Evolutionary conservation across 1,140 invertebrate species (phyloP).

Genomic region (Drosophila pallidifrons): DNA sequence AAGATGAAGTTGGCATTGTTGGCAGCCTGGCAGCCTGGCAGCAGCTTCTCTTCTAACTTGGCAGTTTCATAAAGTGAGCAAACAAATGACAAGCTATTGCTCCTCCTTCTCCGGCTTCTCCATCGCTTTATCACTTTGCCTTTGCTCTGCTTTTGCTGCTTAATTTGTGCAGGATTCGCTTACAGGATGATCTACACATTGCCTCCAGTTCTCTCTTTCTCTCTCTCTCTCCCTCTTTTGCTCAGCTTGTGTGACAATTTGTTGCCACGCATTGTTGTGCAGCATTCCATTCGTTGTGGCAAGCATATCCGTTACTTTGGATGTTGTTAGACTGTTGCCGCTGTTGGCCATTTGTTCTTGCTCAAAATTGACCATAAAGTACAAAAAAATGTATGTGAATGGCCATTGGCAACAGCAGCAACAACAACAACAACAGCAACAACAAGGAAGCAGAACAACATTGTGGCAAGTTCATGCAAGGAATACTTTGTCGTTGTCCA

Average conservation of each 20-base stretch:
- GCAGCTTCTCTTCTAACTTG: slow-evolving; percentile 16
- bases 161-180: slow-evolving; percentile 20
- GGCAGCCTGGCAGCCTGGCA: slow-evolving; percentile 26
- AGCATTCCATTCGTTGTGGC: slow-evolving; percentile 8
- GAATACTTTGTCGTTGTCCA: slow-evolving; percentile 57
- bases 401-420: slow-evolving; percentile 54
- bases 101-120: slow-evolving; percentile 7
- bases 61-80: slow-evolving; percentile 71
- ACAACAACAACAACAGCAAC: slow-evolving; percentile 29
- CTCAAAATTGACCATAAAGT: slow-evolving; percentile 75
- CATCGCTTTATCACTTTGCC: background rate
- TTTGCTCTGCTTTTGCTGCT: background rate
- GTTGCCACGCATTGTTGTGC: slow-evolving; percentile 57
- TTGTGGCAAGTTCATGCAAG: slow-evolving; percentile 59
- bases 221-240: no score
- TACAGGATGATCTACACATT: slow-evolving; percentile 7
- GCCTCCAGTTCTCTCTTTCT: background rate
- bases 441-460: slow-evolving; percentile 22
- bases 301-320: slow-evolving; percentile 42
- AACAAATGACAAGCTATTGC: slow-evolving; percentile 72
- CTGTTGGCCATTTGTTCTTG: slow-evolving; percentile 44
- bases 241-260: slow-evolving; percentile 65
- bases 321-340: slow-evolving; percentile 33
- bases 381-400: slow-evolving; percentile 70
- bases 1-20: slow-evolving; percentile 75